Percentiles rank a stretch among this genome's conserved stretches.
phyloP scores from a whole-genome alignment of 2,888 invertebrate species.

The Drosophila helvetica region DNA sequence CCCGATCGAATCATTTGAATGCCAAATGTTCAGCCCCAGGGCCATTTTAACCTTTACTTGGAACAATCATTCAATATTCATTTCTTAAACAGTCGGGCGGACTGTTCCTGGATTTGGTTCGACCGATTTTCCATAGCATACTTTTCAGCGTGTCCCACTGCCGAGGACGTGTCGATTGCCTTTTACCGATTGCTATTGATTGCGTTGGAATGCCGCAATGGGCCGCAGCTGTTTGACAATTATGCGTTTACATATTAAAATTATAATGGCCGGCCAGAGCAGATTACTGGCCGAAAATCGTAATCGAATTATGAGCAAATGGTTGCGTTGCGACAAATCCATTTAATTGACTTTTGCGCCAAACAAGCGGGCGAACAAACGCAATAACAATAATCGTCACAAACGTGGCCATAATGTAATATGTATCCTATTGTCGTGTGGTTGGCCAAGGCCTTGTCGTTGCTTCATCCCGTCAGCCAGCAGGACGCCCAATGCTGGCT shows the following conservation, averaged over 20 bases:
- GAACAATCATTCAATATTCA: conserved; percentile 1
- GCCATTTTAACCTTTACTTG: background rate
- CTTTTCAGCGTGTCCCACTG: conserved; percentile 20
- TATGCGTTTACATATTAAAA: conserved; percentile 35
- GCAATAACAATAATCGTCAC: conserved; percentile 72
- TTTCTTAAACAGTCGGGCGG: conserved; percentile 5
- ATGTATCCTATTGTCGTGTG: conserved; percentile 30
- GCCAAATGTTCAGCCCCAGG: conserved; percentile 14
- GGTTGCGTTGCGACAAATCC: conserved; percentile 49
- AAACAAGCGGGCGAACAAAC: conserved; percentile 49
- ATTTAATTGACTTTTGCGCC: conserved; percentile 72
- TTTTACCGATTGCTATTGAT: conserved; percentile 28
- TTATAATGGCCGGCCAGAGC: conserved; percentile 33
- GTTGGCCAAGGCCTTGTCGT: background rate
- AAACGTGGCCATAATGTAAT: conserved; percentile 58
- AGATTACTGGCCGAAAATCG: conserved; percentile 36
- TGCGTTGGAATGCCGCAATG: conserved; percentile 23
- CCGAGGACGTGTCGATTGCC: background rate
- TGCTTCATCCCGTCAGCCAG: background rate
- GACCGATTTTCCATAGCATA: conserved; percentile 14
- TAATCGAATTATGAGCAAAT: conserved; percentile 67
- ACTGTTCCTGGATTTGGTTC: conserved; percentile 3
- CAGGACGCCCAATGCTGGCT: conserved; percentile 2
- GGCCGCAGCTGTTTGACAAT: conserved; percentile 34
- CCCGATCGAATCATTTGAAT: conserved; percentile 37